Base-by-base conservation (phyloP, 1,140 invertebrate species). In the Drosophila oshimai region DNA sequence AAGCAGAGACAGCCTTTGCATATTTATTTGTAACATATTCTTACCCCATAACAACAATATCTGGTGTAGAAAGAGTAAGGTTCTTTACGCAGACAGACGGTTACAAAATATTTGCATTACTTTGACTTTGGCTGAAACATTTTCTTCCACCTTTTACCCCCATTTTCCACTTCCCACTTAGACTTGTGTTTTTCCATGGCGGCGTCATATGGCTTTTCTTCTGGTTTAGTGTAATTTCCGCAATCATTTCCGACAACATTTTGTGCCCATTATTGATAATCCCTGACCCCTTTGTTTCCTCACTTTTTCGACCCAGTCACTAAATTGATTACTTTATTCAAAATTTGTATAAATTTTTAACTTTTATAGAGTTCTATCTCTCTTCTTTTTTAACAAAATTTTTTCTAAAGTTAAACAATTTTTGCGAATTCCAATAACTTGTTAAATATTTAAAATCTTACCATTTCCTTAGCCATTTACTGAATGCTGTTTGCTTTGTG, bases 221-320 rank as follows among this genome's bases (percentile, higher is more conserved):
- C 51, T 70, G 65, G 67, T 84, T 84, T 75, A 84, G 79, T 84
- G 79, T 84, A 84, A 84, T 84, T 84, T 84, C 79, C 79, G 79
- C 79, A 68, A 72, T 84, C 74, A 84, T 84, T 84, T 84, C 79
- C 79, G 83, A 78, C 65, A 84, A 69, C 79, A 84, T 84, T 78
- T 83, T 84, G 74, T 84, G 71, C 51, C 55, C 20, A 68, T 55
- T 55, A 65, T 74, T 70, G 75, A 74, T 70, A 65, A 29, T 29
- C 28, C 47, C 33, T 46, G 24, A 73, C 42, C 51, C 24, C 22
- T 4, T 13, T 4, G 0, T 7, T 31, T 36, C 20, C 15, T 0
- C 24, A 9, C 2, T 15, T 54, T 29, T 29, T n/a, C 3, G 26
- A 39, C 29, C 22, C 31, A 6, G 3, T 39, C 22, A 22, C 46